Percentiles rank a stretch among this genome's conserved stretches.
These are phyloP conservation scores for Sinhomidia bicolor DNA, from an alignment of 2,888 invertebrate genomes.

Conservation along the genomic window DNA sequence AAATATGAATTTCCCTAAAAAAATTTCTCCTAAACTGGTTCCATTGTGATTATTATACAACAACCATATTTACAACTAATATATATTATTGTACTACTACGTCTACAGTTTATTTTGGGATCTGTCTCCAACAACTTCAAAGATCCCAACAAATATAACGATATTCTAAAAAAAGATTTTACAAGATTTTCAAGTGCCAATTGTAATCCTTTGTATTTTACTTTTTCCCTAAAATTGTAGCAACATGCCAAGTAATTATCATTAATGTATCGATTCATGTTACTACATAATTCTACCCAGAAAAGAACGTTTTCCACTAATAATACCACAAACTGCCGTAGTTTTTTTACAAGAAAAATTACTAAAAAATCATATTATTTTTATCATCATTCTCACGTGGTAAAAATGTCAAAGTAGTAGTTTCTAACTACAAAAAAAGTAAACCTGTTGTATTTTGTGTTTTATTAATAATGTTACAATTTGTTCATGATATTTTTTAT, in stretches of 20 bases:
- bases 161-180: neutral
- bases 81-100: neutral
- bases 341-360: neutral
- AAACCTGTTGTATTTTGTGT: neutral
- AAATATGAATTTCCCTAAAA: neutral
- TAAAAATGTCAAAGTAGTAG: constrained; percentile 13
- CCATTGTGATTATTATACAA: constrained; percentile 4
- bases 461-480: neutral
- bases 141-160: neutral
- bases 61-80: neutral
- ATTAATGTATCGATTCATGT: neutral
- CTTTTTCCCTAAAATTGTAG: neutral
- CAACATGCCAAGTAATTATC: neutral
- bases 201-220: neutral
- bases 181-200: constrained; percentile 34
- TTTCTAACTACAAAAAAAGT: constrained; percentile 12
- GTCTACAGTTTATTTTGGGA: neutral
- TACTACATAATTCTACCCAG: no score
- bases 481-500: constrained; percentile 14
- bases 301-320: neutral
- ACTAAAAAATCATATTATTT: neutral
- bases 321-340: neutral
- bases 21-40: neutral
- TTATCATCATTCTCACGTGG: neutral
- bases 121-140: neutral